A percentile compares a stretch with the other conserved stretches of the same genome.
These are phyloP conservation scores for Cecidostiba fungosa DNA, from an alignment of 2,888 invertebrate species.

Conservation along the genomic window DNA sequence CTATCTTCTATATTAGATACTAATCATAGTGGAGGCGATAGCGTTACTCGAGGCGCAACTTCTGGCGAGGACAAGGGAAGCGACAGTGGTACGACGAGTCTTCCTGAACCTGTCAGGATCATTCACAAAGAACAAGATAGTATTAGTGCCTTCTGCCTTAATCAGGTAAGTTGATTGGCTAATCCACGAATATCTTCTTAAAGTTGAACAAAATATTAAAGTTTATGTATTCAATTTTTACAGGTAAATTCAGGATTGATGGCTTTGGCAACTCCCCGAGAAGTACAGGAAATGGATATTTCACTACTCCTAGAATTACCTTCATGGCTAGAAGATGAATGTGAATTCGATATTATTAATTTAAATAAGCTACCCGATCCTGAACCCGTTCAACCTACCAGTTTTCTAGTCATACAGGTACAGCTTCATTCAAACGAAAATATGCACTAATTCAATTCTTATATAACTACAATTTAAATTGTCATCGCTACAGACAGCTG, in stretches of 20 bases:
- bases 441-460: not conserved
- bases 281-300: slow-evolving; percentile 99
- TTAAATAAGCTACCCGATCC: slow-evolving; percentile 86
- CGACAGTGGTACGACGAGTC: slow-evolving; percentile 78
- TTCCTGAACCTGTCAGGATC: slow-evolving; percentile 93
- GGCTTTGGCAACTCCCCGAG: slow-evolving; percentile 96
- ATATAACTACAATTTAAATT: slow-evolving; percentile 25
- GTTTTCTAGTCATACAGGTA: slow-evolving; percentile 95
- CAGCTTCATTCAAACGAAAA: not conserved
- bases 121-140: slow-evolving; percentile 99
- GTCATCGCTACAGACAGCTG: slow-evolving; percentile 79
- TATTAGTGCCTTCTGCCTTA: slow-evolving; percentile 97
- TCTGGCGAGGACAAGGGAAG: slow-evolving; percentile 77
- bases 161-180: slow-evolving; percentile 84
- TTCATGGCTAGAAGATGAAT: slow-evolving; percentile 97
- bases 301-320: slow-evolving; percentile 94
- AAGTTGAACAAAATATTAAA: not conserved
- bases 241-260: slow-evolving; percentile 91
- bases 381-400: slow-evolving; percentile 88
- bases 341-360: slow-evolving; percentile 96
- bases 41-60: slow-evolving; percentile 73
- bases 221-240: not conserved
- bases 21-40: slow-evolving; percentile 74
- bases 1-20: slow-evolving; percentile 82
- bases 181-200: not conserved